phyloP scores from a whole-genome alignment of 2,888 invertebrate genomes.

The Slavum lentiscoides region DNA sequence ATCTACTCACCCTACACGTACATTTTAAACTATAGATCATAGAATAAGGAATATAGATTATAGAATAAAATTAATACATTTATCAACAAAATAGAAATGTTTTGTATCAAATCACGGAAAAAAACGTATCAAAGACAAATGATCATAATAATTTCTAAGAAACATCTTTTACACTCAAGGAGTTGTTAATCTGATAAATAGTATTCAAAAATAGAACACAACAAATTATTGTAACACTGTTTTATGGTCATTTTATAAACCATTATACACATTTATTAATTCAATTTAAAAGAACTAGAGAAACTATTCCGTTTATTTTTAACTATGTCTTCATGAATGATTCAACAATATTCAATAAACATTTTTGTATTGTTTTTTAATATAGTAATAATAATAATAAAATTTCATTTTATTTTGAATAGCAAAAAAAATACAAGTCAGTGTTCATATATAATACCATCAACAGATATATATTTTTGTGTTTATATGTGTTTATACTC shows the following conservation, averaged over 20 bases:
- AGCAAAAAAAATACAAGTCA: constrained; percentile 30
- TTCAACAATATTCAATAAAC: constrained; percentile 6
- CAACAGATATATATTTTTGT: constrained; percentile 24
- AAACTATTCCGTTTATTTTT: neutral
- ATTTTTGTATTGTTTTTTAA: neutral
- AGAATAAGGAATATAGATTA: too few species aligned
- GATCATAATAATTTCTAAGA: too few species aligned
- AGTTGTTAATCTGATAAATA: too few species aligned
- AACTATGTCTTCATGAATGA: neutral
- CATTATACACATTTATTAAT: too few species aligned
- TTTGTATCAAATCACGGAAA: too few species aligned
- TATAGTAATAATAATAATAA: constrained; percentile 12
- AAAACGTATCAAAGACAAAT: too few species aligned
- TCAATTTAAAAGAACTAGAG: neutral
- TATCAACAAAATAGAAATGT: too few species aligned
- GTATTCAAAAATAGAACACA: too few species aligned
- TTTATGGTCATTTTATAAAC: neutral
- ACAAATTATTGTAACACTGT: neutral
- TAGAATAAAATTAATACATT: too few species aligned
- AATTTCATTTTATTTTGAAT: constrained; percentile 16
- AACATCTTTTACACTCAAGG: too few species aligned
- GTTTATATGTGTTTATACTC: constrained; percentile 4
- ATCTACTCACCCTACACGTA: too few species aligned
- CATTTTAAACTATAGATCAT: too few species aligned
- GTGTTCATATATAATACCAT: neutral